Evolutionary conservation across 2,113 vertebrate species (phyloP), one percentile per base, ranked within the genome.

Genomic region (Baryphthengus martii): DNA sequence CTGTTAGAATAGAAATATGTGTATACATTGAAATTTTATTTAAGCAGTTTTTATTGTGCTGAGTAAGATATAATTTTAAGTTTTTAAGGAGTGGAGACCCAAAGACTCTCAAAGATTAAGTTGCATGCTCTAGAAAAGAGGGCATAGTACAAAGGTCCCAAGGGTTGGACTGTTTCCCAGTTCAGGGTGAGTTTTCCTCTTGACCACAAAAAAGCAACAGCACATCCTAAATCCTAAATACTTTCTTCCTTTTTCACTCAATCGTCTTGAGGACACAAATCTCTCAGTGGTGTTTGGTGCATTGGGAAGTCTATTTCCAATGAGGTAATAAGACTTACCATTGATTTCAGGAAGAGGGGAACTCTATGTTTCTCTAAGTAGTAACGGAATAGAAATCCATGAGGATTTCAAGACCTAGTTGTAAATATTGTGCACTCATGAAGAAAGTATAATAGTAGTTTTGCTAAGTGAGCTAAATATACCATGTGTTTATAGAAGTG

Each of bases 51-150:
- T 76, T 83, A 11, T 70, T 91, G n/a, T 83, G 40, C 63, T 88
- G 45, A 90, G 24, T 71, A 55, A 63, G 75, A 50, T 83, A 72
- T 20, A 7, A 31, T 80, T 88, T 85, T 62, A 84, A 89, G 61
- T 78, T 95, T 92, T 90, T 71, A 95, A 86, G 79, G 68, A 78
- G 16, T 86, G 56, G 47, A 90, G 72, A 89, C 42, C 37, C 37
- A 89, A 85, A 80, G 72, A 75, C 44, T 33, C 42, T 93, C 49
- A 91, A 79, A 87, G 80, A 71, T 42, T n/a, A 84, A 78, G 63
- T 66, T 93, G 68, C 67, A 77, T 90, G 72, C 39, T 90, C 31
- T 94, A 90, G 49, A 70, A 91, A 85, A 85, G 37, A 62, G 49
- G 15, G 13, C 47, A 33, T 88, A 93, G 39, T 76, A 74, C 45